Conservation (phyloP, 2,888 invertebrate species). For the Cotesia congregata region DNA sequence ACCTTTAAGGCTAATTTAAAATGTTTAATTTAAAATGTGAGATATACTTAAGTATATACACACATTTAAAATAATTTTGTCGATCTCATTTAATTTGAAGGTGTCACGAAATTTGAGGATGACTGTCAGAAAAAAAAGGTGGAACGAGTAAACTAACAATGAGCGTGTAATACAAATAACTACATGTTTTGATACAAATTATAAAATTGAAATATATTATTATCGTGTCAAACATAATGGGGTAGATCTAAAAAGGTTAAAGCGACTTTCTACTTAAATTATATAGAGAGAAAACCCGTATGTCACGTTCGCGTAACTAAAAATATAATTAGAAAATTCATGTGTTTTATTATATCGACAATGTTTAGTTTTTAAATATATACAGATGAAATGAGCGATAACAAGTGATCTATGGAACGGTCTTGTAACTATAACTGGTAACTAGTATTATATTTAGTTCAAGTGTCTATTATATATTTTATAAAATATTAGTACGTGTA, state of each 20-base stretch:
- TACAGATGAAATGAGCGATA: neutral
- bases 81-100: neutral
- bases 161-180: neutral
- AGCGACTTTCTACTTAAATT: slow-evolving; percentile 1
- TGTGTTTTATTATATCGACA: neutral
- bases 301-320: neutral
- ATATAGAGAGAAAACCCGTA: neutral
- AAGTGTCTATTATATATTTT: neutral
- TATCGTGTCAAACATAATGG: slow-evolving; percentile 1
- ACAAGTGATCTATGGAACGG: neutral
- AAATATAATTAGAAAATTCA: neutral
- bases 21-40: too few species aligned
- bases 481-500: slow-evolving; percentile 36
- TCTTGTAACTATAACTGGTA: too few species aligned
- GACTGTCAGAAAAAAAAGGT: neutral
- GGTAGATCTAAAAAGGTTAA: neutral
- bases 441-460: neutral
- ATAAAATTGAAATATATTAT: neutral
- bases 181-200: neutral
- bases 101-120: neutral
- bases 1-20: too few species aligned
- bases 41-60: too few species aligned
- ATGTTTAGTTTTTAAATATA: neutral
- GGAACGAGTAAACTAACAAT: neutral
- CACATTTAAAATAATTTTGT: too few species aligned